A percentile compares a stretch with the other conserved stretches of the same genome.
These are phyloP conservation scores for Heliconius melpomene DNA, from an alignment of 1,140 invertebrate genomes.

Conservation along the genomic window DNA sequence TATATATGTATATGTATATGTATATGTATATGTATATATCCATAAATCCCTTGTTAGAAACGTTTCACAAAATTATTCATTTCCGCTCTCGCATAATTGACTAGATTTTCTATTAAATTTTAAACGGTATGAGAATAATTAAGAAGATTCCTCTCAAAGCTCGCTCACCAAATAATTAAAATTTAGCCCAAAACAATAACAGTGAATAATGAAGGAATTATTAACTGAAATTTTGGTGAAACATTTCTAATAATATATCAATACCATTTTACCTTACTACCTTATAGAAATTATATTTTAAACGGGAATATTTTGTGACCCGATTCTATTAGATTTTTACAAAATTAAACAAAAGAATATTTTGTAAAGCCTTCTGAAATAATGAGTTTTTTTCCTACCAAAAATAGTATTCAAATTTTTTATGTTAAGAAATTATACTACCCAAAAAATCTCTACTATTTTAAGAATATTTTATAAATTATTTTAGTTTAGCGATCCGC, in stretches of 20 bases:
- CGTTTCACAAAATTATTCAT: not conserved
- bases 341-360: slow-evolving; percentile 1
- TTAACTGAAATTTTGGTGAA: slow-evolving; percentile 20
- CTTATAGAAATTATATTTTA: not conserved
- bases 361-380: not conserved
- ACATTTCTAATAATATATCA: slow-evolving; percentile 3
- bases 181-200: slow-evolving; percentile 34
- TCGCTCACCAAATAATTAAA: slow-evolving; percentile 29
- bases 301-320: not conserved
- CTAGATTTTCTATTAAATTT: slow-evolving; percentile 27
- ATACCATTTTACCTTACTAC: not conserved
- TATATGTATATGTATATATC: too few species aligned
- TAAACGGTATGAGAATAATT: slow-evolving; percentile 26
- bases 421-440: not conserved
- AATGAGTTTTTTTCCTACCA: not conserved
- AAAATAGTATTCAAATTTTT: not conserved
- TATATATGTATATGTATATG: too few species aligned
- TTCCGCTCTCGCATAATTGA: slow-evolving; percentile 18
- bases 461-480: not conserved
- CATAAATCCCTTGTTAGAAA: not conserved
- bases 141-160: slow-evolving; percentile 22
- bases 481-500: not conserved
- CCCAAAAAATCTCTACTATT: not conserved
- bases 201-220: slow-evolving; percentile 25
- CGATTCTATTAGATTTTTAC: not conserved